Evolutionary conservation across 2,113 vertebrate species (phyloP).

Genomic region (Seriola quinqueradiata): DNA sequence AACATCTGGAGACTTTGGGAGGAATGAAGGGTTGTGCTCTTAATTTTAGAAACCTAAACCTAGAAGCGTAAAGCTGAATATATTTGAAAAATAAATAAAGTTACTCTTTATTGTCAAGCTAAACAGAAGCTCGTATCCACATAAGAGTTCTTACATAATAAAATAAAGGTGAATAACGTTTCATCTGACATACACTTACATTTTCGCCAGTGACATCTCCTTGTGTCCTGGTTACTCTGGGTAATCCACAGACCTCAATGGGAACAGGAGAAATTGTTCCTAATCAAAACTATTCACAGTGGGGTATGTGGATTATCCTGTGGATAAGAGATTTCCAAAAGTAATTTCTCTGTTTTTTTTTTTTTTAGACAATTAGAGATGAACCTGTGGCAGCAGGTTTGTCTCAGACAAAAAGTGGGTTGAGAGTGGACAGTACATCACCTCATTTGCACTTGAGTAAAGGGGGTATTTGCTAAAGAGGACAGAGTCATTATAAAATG

Average conservation of each 20-base stretch:
- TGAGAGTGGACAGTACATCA: neutral
- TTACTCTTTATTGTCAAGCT: no score
- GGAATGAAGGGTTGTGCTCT: neutral
- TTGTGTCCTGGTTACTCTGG: neutral
- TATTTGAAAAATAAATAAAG: no score
- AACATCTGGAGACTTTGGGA: slow-evolving; percentile 25
- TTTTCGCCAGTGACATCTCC: neutral
- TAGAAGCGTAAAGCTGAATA: no score
- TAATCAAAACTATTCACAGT: neutral
- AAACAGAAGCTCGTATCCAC: no score
- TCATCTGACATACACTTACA: neutral
- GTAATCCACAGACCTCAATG: slow-evolving; percentile 5
- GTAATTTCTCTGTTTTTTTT: neutral
- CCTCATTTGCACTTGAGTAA: neutral
- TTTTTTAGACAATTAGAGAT: neutral
- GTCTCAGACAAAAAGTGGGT: neutral
- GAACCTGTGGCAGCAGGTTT: neutral
- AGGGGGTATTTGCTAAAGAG: no score
- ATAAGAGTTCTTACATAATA: no score
- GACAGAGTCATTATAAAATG: no score
- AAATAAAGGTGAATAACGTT: neutral
- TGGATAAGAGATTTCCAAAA: slow-evolving; percentile 1
- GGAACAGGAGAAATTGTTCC: neutral
- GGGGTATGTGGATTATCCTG: neutral
- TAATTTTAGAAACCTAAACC: neutral